Conservation (phyloP, 2,113 vertebrate species). For the Phylloscopus trochiloides region DNA sequence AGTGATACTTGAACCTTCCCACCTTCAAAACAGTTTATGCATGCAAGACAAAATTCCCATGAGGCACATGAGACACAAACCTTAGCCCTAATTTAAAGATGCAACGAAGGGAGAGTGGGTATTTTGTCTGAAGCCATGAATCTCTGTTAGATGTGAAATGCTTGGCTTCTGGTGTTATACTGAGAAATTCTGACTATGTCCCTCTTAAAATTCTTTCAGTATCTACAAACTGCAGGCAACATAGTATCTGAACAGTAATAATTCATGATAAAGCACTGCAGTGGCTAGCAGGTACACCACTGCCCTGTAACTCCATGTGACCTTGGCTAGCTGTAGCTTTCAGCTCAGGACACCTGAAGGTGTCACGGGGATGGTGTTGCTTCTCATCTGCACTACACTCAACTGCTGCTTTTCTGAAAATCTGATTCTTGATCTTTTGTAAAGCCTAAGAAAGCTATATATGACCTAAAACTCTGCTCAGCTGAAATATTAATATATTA, state of each 20-base stretch:
- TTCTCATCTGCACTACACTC: not conserved
- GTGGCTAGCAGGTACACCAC: not conserved
- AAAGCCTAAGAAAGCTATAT: not conserved
- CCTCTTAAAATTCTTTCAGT: constrained; percentile 4
- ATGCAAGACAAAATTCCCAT: not conserved
- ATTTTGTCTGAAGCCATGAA: not conserved
- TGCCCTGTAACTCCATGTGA: not conserved
- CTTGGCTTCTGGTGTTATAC: not conserved
- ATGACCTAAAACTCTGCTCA: not conserved
- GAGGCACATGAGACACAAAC: not conserved
- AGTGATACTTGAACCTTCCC: not conserved
- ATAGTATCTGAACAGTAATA: not conserved
- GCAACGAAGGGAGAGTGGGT: not conserved
- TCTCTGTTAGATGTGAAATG: not conserved
- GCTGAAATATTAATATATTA: not conserved
- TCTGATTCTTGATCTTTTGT: not conserved
- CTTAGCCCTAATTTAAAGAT: not conserved
- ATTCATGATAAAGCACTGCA: not conserved
- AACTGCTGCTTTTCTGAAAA: not conserved
- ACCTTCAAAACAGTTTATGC: not conserved
- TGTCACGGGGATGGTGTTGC: not conserved
- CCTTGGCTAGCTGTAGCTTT: not conserved
- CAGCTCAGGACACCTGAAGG: not conserved
- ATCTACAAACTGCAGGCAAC: not conserved
- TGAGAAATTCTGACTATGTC: not conserved